Base-by-base conservation (phyloP, 2,888 invertebrate genomes). In the Automeris io region DNA sequence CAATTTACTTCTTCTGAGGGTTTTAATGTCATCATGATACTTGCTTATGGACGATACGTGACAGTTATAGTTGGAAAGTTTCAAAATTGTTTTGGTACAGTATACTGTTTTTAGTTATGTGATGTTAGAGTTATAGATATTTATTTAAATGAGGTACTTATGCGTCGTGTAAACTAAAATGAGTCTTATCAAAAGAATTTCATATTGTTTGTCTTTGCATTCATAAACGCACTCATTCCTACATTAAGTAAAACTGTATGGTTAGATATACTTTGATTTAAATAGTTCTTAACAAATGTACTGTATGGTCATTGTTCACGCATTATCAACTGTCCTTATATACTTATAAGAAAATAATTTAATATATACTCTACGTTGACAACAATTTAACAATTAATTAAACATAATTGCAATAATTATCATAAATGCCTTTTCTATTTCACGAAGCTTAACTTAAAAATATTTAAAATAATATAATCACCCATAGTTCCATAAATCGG, bases 341-440 rank as follows among this genome's bases (percentile, higher is more conserved):
- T 57, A 69, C n/a, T n/a, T n/a, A 70, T 70, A 69, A 71, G 72
- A 70, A 59, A 82, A 81, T 82, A 81, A 83, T 77, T 80, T 82
- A 81, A 72, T 70, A 80, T 75, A 81, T 73, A 74, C 71, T 81
- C 79, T 81, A 81, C 70, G 70, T 67, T 66, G 70, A 77, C 67
- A 81, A 82, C 76, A 74, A 72, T 74, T 70, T 78, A 81, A 82
- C 80, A 78, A 71, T 72, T 66, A 68, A 67, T 66, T 73, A 76
- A 75, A 74, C 67, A 66, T 68, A 71, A 69, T 68, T 63, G 61
- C 3, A 16, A 16, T 29, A 29, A 29, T 74, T 69, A 62, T 66
- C 69, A 76, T 83, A 83, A 83, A 83, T 83, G 83, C 83, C 70
- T 75, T 72, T 70, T 60, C 36, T 51, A 52, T 58, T 61, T 58